Evolutionary conservation across 2,888 invertebrate species (phyloP), one percentile per base, ranked within the genome.

Genomic region (Amphipyra tragopoginis): DNA sequence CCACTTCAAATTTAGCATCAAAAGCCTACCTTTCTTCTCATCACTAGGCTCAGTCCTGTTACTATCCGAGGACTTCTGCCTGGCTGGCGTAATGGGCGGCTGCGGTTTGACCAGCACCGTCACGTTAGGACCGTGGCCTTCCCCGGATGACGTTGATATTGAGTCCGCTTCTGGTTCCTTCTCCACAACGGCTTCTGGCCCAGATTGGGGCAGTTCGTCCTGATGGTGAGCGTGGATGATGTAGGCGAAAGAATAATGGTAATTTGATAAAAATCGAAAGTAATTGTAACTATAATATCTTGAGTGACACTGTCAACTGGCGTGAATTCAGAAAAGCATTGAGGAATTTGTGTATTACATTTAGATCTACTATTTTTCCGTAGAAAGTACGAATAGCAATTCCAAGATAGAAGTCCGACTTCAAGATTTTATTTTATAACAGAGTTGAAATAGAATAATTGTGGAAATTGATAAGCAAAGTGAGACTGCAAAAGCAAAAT

Each of bases 11-110:
- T 29, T 29, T 1, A 29, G 2, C 11, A 36, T 36, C 2, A 48
- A 2, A 10, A 44, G 0, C 21, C 11, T 51, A 93, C 94, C 93
- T 91, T 92, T 94, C 79, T 93, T 94, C 15, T 94, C 94, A 38
- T 93, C 94, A 59, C 93, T 93, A 6, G 92, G 94, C 60, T 94
- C 94, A 5, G 94, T 94, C 49, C 90, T 86, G 51, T 95, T 96
- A 68, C 96, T 96, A 65, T 96, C 96, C 0, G 95, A 94, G 13
- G 96, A 96, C 44, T 91, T 89, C 53, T 96, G 96, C 39, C 96
- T 82, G 0, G 90, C 91, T 4, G 94, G 93, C 0, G 90, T 90
- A 21, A 85, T 73, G 0, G 90, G 85, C 0, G 91, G 88, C 14
- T 90, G 90, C 0, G 89, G 77, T 59, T 88, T 90, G 50, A 94